These are phyloP conservation scores for Drosophila gaucha DNA, from an alignment of 2,888 invertebrate genomes.

Conservation along the genomic window DNA sequence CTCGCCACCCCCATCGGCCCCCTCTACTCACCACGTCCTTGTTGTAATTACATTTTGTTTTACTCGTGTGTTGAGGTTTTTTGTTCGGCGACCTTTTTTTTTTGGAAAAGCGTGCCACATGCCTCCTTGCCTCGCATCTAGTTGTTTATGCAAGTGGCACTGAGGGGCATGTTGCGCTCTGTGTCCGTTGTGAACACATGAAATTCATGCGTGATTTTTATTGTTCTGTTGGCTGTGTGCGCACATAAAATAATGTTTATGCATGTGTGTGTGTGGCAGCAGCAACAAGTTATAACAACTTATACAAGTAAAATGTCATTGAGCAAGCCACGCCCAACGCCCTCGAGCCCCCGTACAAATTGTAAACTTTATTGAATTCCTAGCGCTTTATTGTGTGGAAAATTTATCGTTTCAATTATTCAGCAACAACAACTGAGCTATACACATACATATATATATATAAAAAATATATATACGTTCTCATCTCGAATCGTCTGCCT, in stretches of 20 bases:
- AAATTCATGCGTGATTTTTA: constrained; percentile 78
- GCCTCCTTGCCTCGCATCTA: constrained; percentile 9
- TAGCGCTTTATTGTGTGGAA: constrained; percentile 72
- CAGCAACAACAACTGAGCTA: constrained; percentile 24
- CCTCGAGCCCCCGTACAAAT: constrained; percentile 36
- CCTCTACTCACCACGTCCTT: constrained; percentile 48
- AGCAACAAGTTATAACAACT: constrained; percentile 68
- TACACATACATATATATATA: neutral
- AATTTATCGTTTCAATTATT: constrained; percentile 77
- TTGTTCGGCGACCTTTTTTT: constrained; percentile 57
- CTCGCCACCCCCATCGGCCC: neutral
- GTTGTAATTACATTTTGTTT: constrained; percentile 79
- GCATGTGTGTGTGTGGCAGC: constrained; percentile 48
- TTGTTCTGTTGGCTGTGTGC: constrained; percentile 70
- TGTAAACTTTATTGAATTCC: constrained; percentile 74
- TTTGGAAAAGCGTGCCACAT: constrained; percentile 17
- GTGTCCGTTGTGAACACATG: constrained; percentile 56
- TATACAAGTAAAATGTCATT: constrained; percentile 51
- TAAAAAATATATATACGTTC: constrained; percentile 10
- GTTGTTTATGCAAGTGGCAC: constrained; percentile 41
- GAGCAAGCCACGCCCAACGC: constrained; percentile 20
- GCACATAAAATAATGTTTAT: constrained; percentile 74
- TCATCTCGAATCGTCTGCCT: constrained; percentile 36
- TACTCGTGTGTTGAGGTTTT: constrained; percentile 73
- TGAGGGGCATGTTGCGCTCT: constrained; percentile 34